Conservation (phyloP, 2,113 vertebrate species). For the Ophthalmolycus amberensis region DNA sequence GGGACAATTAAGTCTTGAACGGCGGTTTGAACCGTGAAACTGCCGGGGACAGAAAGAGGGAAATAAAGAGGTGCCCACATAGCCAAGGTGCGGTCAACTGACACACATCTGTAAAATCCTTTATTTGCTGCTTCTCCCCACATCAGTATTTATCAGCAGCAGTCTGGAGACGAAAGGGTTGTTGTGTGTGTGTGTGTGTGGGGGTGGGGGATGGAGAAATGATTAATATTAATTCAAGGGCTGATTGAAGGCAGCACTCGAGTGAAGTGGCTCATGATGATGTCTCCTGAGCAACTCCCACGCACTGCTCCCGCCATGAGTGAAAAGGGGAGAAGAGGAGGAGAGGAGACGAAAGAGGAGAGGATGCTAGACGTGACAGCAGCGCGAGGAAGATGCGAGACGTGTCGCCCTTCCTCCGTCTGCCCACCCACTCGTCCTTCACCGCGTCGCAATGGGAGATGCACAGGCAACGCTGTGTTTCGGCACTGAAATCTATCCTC, state of each 20-base stretch:
- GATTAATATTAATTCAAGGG: constrained; percentile 80
- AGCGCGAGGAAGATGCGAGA: constrained; percentile 41
- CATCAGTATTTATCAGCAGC: constrained; percentile 69
- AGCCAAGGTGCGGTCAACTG: constrained; percentile 29
- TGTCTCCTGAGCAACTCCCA: constrained; percentile 78
- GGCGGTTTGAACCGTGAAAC: constrained; percentile 60
- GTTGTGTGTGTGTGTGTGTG: constrained; percentile 53
- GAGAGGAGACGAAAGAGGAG: constrained; percentile 13
- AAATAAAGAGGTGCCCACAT: neutral
- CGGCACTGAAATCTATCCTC: neutral
- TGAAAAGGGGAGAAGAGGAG: constrained; percentile 15
- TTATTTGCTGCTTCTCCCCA: constrained; percentile 35
- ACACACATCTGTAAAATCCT: constrained; percentile 13
- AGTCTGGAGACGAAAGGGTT: constrained; percentile 39
- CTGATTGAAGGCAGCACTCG: constrained; percentile 79
- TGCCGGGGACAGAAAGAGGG: constrained; percentile 45
- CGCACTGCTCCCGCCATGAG: constrained; percentile 58
- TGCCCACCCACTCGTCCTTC: constrained; percentile 41
- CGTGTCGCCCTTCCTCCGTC: constrained; percentile 18
- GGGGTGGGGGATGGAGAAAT: constrained; percentile 31
- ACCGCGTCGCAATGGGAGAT: neutral
- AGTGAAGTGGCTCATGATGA: constrained; percentile 75
- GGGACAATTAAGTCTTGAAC: constrained; percentile 76
- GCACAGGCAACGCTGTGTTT: constrained; percentile 13
- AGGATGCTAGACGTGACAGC: constrained; percentile 48